Evolutionary conservation across 1,140 invertebrate species (phyloP), one percentile per base, ranked within the genome.

Genomic region (Listronotus bonariensis): DNA sequence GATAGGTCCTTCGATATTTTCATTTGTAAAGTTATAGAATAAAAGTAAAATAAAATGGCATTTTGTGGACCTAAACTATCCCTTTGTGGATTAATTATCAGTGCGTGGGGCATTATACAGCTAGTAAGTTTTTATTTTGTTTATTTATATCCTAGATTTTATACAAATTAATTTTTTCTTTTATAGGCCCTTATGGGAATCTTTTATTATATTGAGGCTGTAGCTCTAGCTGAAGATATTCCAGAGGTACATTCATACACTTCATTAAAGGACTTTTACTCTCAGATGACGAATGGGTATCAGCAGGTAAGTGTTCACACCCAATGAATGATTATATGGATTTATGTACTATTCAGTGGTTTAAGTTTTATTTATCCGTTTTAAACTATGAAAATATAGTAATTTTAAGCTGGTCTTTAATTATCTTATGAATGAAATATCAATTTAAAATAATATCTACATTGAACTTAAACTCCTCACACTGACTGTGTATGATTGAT

Each of bases 31-130:
- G 31, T 11, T 18, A 10, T 26, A 54, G 18, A 17, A 45, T n/a
- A 49, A 59, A 2, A 18, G 2, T 52, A 15, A 26, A 12, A 26
- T 15, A 84, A 77, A 77, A 90, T 92, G 90, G 87, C 89, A 72
- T 80, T 92, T 69, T 93, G 93, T 82, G 93, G 93, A n/a, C 93
- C 93, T 53, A 95, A 95, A 82, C 85, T 92, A 55, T 95, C 93
- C 57, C 86, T 95, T 31, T 96, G 92, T 77, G 92, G 93, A 46
- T 80, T 94, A n/a, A 87, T 96, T 46, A 81, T 96, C 61, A 95
- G 92, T 74, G 86, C 89, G 20, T 96, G 94, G 94, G 93, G 93
- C 70, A 89, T 96, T 72, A 83, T 96, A 55, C 93, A 95, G 83
- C 80, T 96, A 82, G 92, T 95, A 82, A 89, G 86, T 81, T 69